Conservation (phyloP, 2,888 invertebrate genomes). For the Polyommatus icarus region DNA sequence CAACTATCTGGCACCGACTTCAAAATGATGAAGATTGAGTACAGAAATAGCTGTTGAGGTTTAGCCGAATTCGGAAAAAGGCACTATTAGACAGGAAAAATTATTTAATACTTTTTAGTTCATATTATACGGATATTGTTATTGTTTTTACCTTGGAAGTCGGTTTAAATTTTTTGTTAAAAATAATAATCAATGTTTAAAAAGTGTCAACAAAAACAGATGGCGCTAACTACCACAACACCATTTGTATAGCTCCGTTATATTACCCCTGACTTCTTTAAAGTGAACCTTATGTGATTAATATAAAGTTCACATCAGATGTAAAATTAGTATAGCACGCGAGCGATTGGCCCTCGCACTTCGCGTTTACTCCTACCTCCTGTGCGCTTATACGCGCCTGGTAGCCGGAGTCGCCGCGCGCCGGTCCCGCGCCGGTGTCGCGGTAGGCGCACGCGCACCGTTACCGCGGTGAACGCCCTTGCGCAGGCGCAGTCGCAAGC, state of each 20-base stretch:
- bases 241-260: neutral
- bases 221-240: neutral
- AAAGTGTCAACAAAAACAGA: neutral
- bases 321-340: neutral
- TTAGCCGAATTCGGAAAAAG: no score
- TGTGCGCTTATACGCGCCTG: neutral
- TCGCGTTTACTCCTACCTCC: neutral
- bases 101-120: no score
- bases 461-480: conserved; percentile 53
- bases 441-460: conserved; percentile 51
- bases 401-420: conserved; percentile 14
- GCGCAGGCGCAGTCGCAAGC: no score
- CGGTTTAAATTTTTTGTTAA: no score
- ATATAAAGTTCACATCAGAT: neutral
- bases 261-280: neutral
- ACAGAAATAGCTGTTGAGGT: no score
- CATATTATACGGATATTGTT: no score
- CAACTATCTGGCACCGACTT: no score
- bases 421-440: conserved; percentile 17
- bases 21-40: no score
- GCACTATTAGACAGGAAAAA: no score
- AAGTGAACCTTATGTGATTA: neutral
- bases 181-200: neutral
- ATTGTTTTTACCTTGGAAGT: no score
- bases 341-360: neutral